Conservation (phyloP, 1,140 invertebrate species). For the Habropoda laboriosa region DNA sequence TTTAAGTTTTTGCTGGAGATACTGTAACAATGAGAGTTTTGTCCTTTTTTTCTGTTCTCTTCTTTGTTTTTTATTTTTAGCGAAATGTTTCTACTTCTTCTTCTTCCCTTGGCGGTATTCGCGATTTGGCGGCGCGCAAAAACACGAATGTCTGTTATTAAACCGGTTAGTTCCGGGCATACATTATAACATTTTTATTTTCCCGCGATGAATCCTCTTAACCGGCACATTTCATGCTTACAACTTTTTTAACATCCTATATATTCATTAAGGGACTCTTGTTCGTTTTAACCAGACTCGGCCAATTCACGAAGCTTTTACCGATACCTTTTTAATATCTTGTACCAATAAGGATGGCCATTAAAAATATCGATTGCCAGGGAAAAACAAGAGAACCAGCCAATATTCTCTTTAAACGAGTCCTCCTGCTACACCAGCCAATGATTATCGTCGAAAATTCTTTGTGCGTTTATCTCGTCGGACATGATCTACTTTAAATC, state of each 20-base stretch:
- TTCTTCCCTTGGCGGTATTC: too few species aligned
- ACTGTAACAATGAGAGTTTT: not conserved
- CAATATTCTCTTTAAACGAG: not conserved
- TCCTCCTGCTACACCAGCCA: too few species aligned
- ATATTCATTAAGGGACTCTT: not conserved
- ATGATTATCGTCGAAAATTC: not conserved
- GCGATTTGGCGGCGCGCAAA: too few species aligned
- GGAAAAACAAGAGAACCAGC: not conserved
- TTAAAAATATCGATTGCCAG: not conserved
- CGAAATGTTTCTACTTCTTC: too few species aligned
- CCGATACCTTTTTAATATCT: not conserved
- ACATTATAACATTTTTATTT: slow-evolving; percentile 17
- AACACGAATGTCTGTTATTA: slow-evolving; percentile 12
- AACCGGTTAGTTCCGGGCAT: slow-evolving; percentile 32
- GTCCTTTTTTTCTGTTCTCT: too few species aligned
- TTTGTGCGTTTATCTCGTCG: too few species aligned
- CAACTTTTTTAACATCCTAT: not conserved
- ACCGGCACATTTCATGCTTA: not conserved
- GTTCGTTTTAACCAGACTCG: not conserved
- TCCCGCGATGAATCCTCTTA: not conserved
- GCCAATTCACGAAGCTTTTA: not conserved
- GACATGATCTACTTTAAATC: not conserved
- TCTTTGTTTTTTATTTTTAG: too few species aligned
- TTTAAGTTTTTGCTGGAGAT: not conserved
- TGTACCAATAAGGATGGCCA: slow-evolving; percentile 1